Conservation (phyloP, 2,797 vertebrate species). For the Oreochromis grahami region DNA sequence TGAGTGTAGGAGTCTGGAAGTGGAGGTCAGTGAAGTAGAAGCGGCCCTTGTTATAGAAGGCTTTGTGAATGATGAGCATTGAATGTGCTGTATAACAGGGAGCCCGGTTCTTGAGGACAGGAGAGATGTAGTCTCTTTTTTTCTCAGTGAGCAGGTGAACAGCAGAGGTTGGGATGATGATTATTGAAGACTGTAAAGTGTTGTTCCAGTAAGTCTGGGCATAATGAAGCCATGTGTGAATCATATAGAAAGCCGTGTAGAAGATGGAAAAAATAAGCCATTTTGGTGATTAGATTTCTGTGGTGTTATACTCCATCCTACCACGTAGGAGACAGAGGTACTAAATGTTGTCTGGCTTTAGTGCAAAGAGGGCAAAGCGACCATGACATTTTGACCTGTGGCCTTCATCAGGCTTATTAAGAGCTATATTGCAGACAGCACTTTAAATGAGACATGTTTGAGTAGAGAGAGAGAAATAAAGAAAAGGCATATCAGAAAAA, state of each 20-base stretch:
- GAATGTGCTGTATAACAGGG: not conserved
- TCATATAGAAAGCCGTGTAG: not conserved
- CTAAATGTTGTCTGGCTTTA: not conserved
- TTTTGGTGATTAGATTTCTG: not conserved
- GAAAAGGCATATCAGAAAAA: too few relatives aligned
- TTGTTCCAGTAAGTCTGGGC: not conserved
- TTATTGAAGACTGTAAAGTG: not conserved
- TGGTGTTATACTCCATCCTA: not conserved
- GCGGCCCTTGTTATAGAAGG: not conserved
- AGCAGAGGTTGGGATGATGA: not conserved
- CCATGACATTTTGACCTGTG: not conserved
- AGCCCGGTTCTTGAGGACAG: not conserved
- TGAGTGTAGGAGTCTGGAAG: not conserved
- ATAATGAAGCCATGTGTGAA: not conserved
- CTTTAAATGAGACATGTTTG: too few relatives aligned
- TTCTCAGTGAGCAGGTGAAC: not conserved
- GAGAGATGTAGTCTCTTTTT: not conserved
- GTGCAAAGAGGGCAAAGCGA: not conserved
- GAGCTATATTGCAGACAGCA: too few relatives aligned
- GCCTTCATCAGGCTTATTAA: too few relatives aligned
- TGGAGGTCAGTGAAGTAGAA: not conserved
- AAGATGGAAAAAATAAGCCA: not conserved
- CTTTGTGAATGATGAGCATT: not conserved
- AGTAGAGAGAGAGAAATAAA: too few relatives aligned
- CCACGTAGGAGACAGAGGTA: not conserved